Conservation (phyloP, 2,113 vertebrate species). For the Misgurnus anguillicaudatus region DNA sequence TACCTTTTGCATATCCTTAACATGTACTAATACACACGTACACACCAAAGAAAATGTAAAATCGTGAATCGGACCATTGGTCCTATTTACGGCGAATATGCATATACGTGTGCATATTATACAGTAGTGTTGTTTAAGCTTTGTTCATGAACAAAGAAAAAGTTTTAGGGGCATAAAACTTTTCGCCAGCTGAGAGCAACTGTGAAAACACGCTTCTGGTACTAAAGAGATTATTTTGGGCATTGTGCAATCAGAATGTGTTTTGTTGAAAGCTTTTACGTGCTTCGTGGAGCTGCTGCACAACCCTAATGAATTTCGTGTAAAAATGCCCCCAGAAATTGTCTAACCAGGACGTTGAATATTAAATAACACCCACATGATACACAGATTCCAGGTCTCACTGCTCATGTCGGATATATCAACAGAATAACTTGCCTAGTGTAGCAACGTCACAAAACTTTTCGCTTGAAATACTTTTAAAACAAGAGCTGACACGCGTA, state of each 20-base stretch:
- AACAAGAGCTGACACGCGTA: not conserved
- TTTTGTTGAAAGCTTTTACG: conserved; percentile 39
- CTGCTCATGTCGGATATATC: conserved; percentile 6
- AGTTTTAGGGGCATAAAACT: conserved; percentile 13
- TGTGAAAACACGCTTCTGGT: conserved; percentile 4
- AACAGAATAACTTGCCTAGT: not conserved
- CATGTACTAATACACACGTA: no score
- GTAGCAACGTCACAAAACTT: not conserved
- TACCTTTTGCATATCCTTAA: no score
- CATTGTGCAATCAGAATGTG: conserved; percentile 38
- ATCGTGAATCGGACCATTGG: no score
- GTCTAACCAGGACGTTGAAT: conserved; percentile 30
- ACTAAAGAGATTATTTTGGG: conserved; percentile 29
- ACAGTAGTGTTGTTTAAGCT: conserved; percentile 20
- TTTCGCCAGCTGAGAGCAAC: conserved; percentile 22
- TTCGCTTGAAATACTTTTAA: not conserved
- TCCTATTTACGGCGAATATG: no score
- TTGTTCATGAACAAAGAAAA: conserved; percentile 10
- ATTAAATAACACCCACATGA: conserved; percentile 34
- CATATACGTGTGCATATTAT: not conserved
- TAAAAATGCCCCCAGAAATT: conserved; percentile 29
- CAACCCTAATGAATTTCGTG: conserved; percentile 30
- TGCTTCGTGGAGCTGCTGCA: conserved; percentile 7
- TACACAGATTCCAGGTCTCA: not conserved
- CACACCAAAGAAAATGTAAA: no score